Evolutionary conservation across 1,140 invertebrate genomes (phyloP).

Genomic region (Cydia pomonella): DNA sequence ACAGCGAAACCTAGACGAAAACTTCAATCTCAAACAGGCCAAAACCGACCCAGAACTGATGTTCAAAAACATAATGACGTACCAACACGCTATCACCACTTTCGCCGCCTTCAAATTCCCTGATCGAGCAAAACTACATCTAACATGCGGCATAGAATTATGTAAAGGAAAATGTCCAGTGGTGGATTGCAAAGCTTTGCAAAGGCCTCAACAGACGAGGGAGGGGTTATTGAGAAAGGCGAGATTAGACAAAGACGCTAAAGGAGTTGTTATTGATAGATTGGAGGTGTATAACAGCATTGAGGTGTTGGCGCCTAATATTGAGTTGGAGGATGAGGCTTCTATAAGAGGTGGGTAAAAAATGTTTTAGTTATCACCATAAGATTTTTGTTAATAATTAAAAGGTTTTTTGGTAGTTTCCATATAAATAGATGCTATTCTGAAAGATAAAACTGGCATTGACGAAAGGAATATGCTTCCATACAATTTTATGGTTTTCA

Average conservation of each 20-base stretch:
- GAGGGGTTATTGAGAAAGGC: slow-evolving; percentile 74
- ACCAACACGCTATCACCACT: slow-evolving; percentile 82
- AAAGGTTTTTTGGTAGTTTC: no score
- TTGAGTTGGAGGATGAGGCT: slow-evolving; percentile 83
- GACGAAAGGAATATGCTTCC: no score
- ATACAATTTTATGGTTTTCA: no score
- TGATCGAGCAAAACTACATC: slow-evolving; percentile 86
- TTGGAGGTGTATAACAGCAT: slow-evolving; percentile 89
- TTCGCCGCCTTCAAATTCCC: slow-evolving; percentile 91
- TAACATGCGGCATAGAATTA: slow-evolving; percentile 84
- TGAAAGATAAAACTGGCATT: no score
- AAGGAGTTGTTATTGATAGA: slow-evolving; percentile 83
- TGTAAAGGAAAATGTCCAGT: slow-evolving; percentile 85
- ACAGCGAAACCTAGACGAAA: slow-evolving; percentile 54
- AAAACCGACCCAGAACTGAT: slow-evolving; percentile 63
- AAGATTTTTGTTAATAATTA: no score
- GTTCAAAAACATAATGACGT: slow-evolving; percentile 80
- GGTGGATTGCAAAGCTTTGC: slow-evolving; percentile 78
- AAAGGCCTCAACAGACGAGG: slow-evolving; percentile 71
- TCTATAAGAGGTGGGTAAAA: slow-evolving; percentile 72
- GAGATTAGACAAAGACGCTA: slow-evolving; percentile 75
- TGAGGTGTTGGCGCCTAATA: slow-evolving; percentile 88
- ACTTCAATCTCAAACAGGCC: slow-evolving; percentile 50
- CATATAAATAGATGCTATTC: no score
- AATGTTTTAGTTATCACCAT: neutral